Conservation (phyloP, 2,113 vertebrate genomes). For the Siniperca chuatsi region DNA sequence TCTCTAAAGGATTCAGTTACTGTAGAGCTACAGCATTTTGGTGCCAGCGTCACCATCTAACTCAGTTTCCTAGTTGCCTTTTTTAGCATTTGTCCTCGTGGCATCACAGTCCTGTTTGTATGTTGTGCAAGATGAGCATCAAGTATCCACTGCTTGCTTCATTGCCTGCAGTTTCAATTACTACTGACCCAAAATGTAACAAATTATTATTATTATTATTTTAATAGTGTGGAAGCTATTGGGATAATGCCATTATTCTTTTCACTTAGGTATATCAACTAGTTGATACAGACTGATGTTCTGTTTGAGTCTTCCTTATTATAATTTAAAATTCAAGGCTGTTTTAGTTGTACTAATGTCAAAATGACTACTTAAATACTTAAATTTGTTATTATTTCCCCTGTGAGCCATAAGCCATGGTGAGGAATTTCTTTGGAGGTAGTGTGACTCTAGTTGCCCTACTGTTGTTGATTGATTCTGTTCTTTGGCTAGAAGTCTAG, state of each 20-base stretch:
- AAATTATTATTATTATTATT: not conserved
- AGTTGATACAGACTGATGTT: slow-evolving; percentile 27
- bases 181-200: slow-evolving; percentile 15
- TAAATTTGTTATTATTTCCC: slow-evolving; percentile 4
- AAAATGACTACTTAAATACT: slow-evolving; percentile 33
- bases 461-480: not conserved
- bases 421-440: slow-evolving; percentile 11
- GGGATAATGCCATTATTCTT: not conserved
- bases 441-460: slow-evolving; percentile 11
- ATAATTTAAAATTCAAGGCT: slow-evolving; percentile 5
- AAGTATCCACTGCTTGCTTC: slow-evolving; percentile 29
- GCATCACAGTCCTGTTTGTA: slow-evolving; percentile 39
- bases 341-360: slow-evolving; percentile 37
- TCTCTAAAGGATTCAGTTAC: slow-evolving; percentile 32
- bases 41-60: slow-evolving; percentile 45
- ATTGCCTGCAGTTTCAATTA: slow-evolving; percentile 30
- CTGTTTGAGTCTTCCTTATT: slow-evolving; percentile 37
- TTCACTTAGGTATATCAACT: slow-evolving; percentile 19
- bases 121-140: slow-evolving; percentile 18
- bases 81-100: slow-evolving; percentile 54
- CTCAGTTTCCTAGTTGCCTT: slow-evolving; percentile 72
- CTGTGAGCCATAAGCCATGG: slow-evolving; percentile 23
- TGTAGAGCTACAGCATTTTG: slow-evolving; percentile 41
- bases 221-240: not conserved
- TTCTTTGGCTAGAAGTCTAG: slow-evolving; percentile 15